Conservation (phyloP, 2,797 vertebrate species). For the Chaetodon trifasciatus region DNA sequence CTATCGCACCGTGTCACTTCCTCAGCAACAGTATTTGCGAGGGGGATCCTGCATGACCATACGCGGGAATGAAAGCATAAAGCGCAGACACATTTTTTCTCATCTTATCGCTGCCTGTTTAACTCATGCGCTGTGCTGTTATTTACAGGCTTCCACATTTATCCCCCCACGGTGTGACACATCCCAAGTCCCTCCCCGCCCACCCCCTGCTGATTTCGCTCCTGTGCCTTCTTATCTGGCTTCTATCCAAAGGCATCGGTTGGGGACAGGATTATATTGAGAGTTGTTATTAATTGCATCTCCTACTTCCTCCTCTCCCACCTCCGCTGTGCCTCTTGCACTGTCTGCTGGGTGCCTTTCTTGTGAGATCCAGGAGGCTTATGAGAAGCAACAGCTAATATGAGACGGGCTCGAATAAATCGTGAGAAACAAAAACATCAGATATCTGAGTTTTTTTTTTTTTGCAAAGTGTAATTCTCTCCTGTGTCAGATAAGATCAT, state of each 20-base stretch:
- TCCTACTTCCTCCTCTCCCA: conserved; percentile 66
- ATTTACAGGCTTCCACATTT: conserved; percentile 71
- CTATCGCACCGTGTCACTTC: conserved; percentile 25
- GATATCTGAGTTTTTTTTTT: background rate
- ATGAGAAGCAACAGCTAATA: conserved; percentile 47
- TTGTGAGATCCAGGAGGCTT: conserved; percentile 53
- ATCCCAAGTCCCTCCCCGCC: conserved; percentile 38
- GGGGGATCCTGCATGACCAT: conserved; percentile 36
- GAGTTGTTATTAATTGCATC: conserved; percentile 80
- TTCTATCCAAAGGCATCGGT: conserved; percentile 73
- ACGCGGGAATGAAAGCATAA: conserved; percentile 13
- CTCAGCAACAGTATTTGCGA: background rate
- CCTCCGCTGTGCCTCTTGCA: conserved; percentile 57
- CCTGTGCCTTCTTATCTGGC: conserved; percentile 75
- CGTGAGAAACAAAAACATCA: conserved; percentile 35
- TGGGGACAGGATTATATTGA: conserved; percentile 78
- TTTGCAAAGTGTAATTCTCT: conserved; percentile 4
- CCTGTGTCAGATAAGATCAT: background rate
- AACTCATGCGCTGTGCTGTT: conserved; percentile 55
- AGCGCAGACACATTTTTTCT: conserved; percentile 17
- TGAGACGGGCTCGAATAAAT: conserved; percentile 38
- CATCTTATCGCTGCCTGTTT: conserved; percentile 59
- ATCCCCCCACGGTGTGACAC: conserved; percentile 52
- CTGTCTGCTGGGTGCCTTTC: conserved; percentile 63
- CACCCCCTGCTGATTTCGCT: conserved; percentile 58